A percentile compares a stretch with the other conserved stretches of the same genome.
phyloP scores from a whole-genome alignment of 2,797 vertebrate genomes.

The Oceanodroma leucorhoa region DNA sequence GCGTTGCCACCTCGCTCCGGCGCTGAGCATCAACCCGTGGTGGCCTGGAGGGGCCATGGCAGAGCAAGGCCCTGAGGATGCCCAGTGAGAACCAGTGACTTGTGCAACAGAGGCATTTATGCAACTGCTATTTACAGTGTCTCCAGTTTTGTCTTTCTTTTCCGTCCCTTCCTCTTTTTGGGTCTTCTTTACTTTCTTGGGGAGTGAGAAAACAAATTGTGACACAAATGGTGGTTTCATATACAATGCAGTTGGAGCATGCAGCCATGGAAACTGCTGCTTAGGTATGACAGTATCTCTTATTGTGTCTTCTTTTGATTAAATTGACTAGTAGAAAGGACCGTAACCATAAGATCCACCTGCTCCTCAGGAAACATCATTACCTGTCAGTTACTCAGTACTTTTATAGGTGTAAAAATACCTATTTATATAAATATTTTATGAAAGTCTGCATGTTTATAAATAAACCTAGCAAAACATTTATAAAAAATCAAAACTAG shows the following conservation, averaged over 20 bases:
- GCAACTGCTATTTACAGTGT: neutral
- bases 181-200: neutral
- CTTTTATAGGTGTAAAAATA: neutral
- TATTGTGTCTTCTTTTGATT: neutral
- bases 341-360: neutral
- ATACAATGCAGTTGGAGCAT: neutral
- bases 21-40: fast-evolving
- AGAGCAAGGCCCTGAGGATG: neutral
- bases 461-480: neutral
- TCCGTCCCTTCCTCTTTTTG: neutral
- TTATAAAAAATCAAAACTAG: neutral
- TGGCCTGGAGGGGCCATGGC: neutral
- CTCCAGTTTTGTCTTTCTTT: neutral
- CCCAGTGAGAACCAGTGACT: neutral
- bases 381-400: neutral
- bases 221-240: neutral
- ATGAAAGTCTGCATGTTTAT: neutral
- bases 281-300: neutral
- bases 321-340: neutral
- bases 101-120: neutral
- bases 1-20: neutral
- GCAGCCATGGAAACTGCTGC: neutral
- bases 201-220: neutral
- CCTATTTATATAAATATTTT: neutral
- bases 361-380: neutral